Percentiles rank a stretch among this genome's conserved stretches.
Evolutionary conservation across 2,797 vertebrate species (phyloP).

Genomic region (Melanotaenia boesemani): DNA sequence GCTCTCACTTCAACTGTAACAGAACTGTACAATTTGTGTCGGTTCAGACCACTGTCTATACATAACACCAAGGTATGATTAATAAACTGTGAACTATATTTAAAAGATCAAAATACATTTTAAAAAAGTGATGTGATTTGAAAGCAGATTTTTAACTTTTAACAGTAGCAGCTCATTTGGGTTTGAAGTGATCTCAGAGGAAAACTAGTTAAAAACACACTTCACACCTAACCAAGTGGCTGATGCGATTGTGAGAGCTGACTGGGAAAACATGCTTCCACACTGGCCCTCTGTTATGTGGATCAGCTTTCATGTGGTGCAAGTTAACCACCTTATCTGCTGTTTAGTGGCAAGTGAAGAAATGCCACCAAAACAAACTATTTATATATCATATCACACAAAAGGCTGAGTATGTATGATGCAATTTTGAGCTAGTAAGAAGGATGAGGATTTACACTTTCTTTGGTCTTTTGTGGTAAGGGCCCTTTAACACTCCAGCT

Average conservation of each 20-base stretch:
- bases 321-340: conserved; percentile 38
- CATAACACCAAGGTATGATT: conserved; percentile 24
- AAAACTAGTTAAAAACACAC: conserved; percentile 47
- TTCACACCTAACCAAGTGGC: conserved; percentile 56
- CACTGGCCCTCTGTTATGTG: conserved; percentile 37
- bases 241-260: conserved; percentile 51
- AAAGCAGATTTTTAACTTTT: conserved; percentile 43
- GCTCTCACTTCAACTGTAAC: conserved; percentile 63
- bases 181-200: conserved; percentile 41
- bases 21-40: conserved; percentile 50
- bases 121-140: conserved; percentile 9
- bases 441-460: background rate
- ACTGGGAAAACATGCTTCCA: conserved; percentile 29
- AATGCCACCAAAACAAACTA: conserved; percentile 10
- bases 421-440: background rate
- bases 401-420: background rate
- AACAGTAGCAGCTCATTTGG: conserved; percentile 51
- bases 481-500: conserved; percentile 35
- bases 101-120: conserved; percentile 21
- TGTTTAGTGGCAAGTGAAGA: conserved; percentile 25
- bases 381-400: conserved; percentile 28
- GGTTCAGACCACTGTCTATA: conserved; percentile 13
- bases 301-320: conserved; percentile 65
- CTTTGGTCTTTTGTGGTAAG: conserved; percentile 2
- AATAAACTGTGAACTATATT: conserved; percentile 29